phyloP scores from a whole-genome alignment of 1,140 invertebrate genomes.

The Drosophila ficusphila region DNA sequence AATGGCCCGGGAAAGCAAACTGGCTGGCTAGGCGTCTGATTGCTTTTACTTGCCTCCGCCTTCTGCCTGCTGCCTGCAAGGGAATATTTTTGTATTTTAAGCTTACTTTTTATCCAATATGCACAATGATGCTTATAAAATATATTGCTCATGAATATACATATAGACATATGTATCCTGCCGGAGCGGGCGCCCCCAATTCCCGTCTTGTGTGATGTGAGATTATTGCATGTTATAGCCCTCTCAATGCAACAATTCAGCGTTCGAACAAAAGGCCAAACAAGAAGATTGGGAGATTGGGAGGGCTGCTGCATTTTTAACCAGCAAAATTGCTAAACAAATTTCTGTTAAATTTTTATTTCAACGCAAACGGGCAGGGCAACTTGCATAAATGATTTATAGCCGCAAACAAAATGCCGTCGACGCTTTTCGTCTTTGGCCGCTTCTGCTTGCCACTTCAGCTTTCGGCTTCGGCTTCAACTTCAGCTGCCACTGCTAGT shows the following conservation, averaged over 20 bases:
- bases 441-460: conserved; percentile 32
- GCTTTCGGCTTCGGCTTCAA: conserved; percentile 15
- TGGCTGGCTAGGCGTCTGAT: conserved; percentile 67
- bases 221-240: conserved; percentile 81
- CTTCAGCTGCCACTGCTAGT: conserved; percentile 73
- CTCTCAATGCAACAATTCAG: conserved; percentile 61
- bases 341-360: conserved; percentile 72
- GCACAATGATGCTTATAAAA: conserved; percentile 81
- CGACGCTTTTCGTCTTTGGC: conserved; percentile 34
- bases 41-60: conserved; percentile 58
- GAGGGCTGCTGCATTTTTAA: conserved; percentile 74
- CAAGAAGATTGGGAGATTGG: too few species aligned
- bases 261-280: conserved; percentile 50
- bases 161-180: conserved; percentile 60
- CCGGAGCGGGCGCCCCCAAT: conserved; percentile 12
- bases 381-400: conserved; percentile 82
- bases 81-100: conserved; percentile 79
- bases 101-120: conserved; percentile 82
- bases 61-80: conserved; percentile 29
- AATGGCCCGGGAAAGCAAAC: conserved; percentile 8
- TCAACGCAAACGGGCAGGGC: conserved; percentile 65
- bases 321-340: conserved; percentile 79
- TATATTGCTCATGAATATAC: conserved; percentile 80
- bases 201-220: conserved; percentile 30
- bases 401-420: conserved; percentile 64